These are phyloP conservation scores for Temnopleurus reevesii DNA, from an alignment of 53 echinoderm and acorn worm genomes.

Conservation along the genomic window DNA sequence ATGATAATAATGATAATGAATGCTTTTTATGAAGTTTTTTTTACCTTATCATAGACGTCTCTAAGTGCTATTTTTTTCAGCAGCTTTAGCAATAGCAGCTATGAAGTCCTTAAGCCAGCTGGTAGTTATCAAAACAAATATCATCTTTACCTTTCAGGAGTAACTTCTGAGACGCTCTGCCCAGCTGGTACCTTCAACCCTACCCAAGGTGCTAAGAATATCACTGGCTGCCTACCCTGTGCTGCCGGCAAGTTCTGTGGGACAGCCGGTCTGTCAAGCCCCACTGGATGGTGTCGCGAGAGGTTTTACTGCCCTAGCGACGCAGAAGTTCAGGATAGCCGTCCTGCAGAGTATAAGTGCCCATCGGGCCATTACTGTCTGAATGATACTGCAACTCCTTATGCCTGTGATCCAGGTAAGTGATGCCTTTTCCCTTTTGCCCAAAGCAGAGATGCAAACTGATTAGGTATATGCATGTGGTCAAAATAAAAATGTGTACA, in stretches of 20 bases:
- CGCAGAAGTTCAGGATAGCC: constrained; percentile 68
- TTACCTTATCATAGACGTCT: too few relatives aligned
- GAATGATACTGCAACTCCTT: constrained; percentile 76
- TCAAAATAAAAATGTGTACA: too few relatives aligned
- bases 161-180: constrained; percentile 75
- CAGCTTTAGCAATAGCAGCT: too few relatives aligned
- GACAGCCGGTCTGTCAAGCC: constrained; percentile 68
- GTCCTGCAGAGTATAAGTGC: constrained; percentile 73
- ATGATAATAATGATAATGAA: too few relatives aligned
- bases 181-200: constrained; percentile 93
- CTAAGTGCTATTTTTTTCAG: too few relatives aligned
- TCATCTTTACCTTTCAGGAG: constrained; percentile 60
- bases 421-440: background rate
- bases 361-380: constrained; percentile 83
- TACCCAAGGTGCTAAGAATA: constrained; percentile 61
- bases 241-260: constrained; percentile 79
- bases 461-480: too few relatives aligned
- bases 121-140: too few relatives aligned
- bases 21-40: too few relatives aligned
- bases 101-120: too few relatives aligned
- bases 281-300: constrained; percentile 75
- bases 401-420: constrained; percentile 90
- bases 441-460: too few relatives aligned
- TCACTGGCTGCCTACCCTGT: constrained; percentile 82
- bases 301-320: constrained; percentile 92